Evolutionary conservation across 2,113 vertebrate species (phyloP).

Genomic region (Psettodes erumei): DNA sequence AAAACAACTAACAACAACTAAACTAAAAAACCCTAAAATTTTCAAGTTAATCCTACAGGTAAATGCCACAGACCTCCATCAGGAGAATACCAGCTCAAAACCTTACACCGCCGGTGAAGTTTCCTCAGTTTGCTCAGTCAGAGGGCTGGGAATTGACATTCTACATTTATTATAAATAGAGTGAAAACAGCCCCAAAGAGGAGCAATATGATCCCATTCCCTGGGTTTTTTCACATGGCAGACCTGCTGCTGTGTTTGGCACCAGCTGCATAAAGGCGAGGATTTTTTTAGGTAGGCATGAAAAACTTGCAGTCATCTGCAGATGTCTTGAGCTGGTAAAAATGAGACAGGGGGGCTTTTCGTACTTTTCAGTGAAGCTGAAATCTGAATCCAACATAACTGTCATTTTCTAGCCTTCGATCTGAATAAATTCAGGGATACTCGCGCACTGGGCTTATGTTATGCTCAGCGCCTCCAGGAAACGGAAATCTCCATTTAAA

Average conservation of each 20-base stretch:
- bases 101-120: background rate
- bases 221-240: background rate
- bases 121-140: conserved; percentile 20
- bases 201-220: background rate
- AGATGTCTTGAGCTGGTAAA: conserved; percentile 6
- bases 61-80: background rate
- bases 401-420: conserved; percentile 35
- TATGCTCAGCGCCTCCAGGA: conserved; percentile 29
- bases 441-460: conserved; percentile 16
- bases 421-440: conserved; percentile 33
- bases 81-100: conserved; percentile 1
- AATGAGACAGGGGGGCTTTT: background rate
- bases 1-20: too few species aligned
- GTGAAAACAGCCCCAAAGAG: background rate
- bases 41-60: background rate
- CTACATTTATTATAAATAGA: conserved; percentile 1
- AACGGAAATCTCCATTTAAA: conserved; percentile 29
- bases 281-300: too few species aligned
- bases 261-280: conserved; percentile 11
- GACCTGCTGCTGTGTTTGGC: background rate
- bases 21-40: background rate
- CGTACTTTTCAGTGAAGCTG: conserved; percentile 15
- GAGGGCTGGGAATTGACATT: background rate
- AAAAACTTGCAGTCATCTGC: too few species aligned
- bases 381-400: conserved; percentile 22